These are phyloP conservation scores for Armadillidium nasatum DNA, from an alignment of 1,140 invertebrate genomes.

Conservation along the genomic window DNA sequence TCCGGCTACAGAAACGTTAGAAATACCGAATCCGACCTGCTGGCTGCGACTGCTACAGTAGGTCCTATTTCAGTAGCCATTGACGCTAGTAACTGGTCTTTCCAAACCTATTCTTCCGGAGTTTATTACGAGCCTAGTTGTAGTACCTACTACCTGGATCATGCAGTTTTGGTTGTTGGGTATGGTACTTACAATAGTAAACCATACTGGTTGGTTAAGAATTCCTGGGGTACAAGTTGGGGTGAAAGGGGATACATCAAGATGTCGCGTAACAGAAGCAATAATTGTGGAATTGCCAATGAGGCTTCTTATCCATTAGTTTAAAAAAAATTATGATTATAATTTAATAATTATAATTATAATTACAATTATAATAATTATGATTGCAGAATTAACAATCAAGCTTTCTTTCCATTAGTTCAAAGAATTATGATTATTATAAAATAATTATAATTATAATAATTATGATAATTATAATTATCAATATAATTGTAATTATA, in stretches of 20 bases:
- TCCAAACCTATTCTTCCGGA: conserved; percentile 72
- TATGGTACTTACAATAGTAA: conserved; percentile 47
- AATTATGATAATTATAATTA: no score
- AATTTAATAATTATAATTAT: no score
- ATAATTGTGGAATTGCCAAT: no score
- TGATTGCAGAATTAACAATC: no score
- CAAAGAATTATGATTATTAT: no score
- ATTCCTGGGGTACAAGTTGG: conserved; percentile 54
- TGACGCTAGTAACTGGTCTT: conserved; percentile 73
- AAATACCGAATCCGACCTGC: conserved; percentile 63
- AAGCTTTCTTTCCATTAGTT: no score
- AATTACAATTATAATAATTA: no score
- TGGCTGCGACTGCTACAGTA: conserved; percentile 76
- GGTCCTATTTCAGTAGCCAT: conserved; percentile 83
- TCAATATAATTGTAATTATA: no score
- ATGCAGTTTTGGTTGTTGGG: conserved; percentile 49
- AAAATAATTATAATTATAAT: no score
- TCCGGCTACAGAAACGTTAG: conserved; percentile 76
- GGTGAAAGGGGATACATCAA: conserved; percentile 49
- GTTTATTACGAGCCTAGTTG: conserved; percentile 67
- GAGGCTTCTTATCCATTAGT: no score
- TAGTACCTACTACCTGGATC: conserved; percentile 59
- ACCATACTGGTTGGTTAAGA: conserved; percentile 60
- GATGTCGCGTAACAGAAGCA: no score
- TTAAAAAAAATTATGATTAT: no score